These are phyloP conservation scores for Encarsia formosa DNA, from an alignment of 2,888 invertebrate species.

Conservation along the genomic window DNA sequence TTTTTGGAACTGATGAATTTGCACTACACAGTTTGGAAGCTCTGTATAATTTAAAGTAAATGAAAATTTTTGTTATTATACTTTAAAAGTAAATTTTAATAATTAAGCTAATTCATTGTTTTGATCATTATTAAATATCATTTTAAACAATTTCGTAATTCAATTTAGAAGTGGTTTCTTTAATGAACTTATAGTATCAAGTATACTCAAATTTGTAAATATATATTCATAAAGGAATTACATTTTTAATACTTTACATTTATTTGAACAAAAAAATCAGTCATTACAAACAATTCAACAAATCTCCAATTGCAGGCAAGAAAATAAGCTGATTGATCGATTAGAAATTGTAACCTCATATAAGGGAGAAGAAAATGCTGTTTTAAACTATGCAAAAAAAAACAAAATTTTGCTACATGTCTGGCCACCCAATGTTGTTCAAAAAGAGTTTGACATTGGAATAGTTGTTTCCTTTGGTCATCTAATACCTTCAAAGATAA, in stretches of 20 bases:
- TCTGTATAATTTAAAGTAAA: constrained; percentile 66
- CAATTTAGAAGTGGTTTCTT: too few relatives aligned
- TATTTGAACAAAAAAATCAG: too few relatives aligned
- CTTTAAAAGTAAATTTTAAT: neutral
- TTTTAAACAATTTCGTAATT: too few relatives aligned
- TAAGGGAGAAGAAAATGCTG: constrained; percentile 59
- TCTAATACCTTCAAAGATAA: constrained; percentile 73
- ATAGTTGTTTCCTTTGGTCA: constrained; percentile 92
- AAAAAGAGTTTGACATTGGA: constrained; percentile 72
- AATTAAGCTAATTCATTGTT: neutral
- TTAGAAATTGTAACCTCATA: constrained; percentile 71
- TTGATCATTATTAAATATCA: too few relatives aligned
- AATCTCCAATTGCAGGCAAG: constrained; percentile 52
- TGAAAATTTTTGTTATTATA: constrained; percentile 25
- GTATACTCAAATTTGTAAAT: too few relatives aligned
- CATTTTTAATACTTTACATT: too few relatives aligned
- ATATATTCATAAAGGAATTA: too few relatives aligned
- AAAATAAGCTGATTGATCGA: constrained; percentile 53
- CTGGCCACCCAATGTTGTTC: constrained; percentile 61
- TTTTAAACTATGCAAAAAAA: constrained; percentile 65
- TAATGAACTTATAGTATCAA: too few relatives aligned
- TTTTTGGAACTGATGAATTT: constrained; percentile 84
- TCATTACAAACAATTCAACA: too few relatives aligned
- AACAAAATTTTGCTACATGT: constrained; percentile 59
- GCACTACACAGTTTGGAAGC: constrained; percentile 69